These are phyloP conservation scores for Tinea trinotella DNA, from an alignment of 2,888 invertebrate species.

Conservation along the genomic window DNA sequence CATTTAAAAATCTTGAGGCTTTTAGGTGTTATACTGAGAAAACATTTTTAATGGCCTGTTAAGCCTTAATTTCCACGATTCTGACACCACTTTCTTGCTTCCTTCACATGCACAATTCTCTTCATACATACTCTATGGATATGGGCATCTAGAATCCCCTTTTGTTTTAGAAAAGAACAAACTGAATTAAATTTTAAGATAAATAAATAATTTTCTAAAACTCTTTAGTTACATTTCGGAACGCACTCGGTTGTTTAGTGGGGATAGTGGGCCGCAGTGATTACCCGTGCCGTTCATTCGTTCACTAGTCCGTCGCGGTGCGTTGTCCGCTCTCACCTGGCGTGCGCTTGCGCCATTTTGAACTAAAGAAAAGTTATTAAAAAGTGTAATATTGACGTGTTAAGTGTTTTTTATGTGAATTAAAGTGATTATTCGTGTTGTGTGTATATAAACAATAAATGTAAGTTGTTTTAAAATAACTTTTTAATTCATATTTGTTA, in stretches of 20 bases:
- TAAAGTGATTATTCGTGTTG: neutral
- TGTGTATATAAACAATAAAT: neutral
- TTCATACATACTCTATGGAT: too few species aligned
- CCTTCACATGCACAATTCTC: too few species aligned
- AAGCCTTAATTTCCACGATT: too few species aligned
- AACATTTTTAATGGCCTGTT: too few species aligned
- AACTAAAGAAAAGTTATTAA: neutral
- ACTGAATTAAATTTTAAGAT: too few species aligned
- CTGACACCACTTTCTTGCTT: too few species aligned
- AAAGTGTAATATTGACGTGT: neutral
- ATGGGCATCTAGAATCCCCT: too few species aligned
- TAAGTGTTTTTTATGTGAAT: neutral
- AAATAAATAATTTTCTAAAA: too few species aligned
- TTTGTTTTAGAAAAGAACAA: too few species aligned
- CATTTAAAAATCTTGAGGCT: too few species aligned
- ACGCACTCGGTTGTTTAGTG: neutral
- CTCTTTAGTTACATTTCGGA: neutral
- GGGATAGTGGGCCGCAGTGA: neutral
- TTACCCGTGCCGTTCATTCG: conserved; percentile 11
- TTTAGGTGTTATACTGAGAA: too few species aligned
- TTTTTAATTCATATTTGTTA: conserved; percentile 26
- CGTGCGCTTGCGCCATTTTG: neutral
- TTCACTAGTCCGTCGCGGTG: conserved; percentile 16
- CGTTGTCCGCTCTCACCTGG: neutral
- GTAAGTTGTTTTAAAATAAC: conserved; percentile 39